A percentile compares a stretch with the other conserved stretches of the same genome.
Evolutionary conservation across 2,797 vertebrate genomes (phyloP).

Genomic region (Liparis tanakae): DNA sequence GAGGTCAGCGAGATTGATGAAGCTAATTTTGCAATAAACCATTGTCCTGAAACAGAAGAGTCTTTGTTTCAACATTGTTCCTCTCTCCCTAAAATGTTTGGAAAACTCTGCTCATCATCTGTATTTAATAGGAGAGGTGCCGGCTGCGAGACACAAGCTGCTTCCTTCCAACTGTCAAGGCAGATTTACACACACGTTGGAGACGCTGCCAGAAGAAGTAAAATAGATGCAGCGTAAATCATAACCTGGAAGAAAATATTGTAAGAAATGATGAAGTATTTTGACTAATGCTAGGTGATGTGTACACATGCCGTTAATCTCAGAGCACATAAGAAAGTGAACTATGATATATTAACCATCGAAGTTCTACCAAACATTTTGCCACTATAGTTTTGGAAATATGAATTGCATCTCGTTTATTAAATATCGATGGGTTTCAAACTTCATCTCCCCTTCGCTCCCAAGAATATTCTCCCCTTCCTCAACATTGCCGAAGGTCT

Average conservation of each 20-base stretch:
- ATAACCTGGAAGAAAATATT: slow-evolving; percentile 44
- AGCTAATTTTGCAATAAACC: slow-evolving; percentile 49
- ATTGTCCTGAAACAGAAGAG: slow-evolving; percentile 50
- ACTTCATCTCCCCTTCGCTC: slow-evolving; percentile 9
- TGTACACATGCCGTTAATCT: slow-evolving; percentile 24
- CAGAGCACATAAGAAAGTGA: not conserved
- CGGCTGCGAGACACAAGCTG: slow-evolving; percentile 58
- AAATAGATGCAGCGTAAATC: slow-evolving; percentile 53
- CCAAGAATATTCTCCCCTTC: slow-evolving; percentile 42
- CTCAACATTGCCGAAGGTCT: slow-evolving; percentile 55
- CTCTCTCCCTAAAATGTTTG: slow-evolving; percentile 27
- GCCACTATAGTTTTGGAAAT: not conserved
- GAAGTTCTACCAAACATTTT: not conserved
- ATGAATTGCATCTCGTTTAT: not conserved
- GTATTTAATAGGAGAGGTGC: slow-evolving; percentile 58
- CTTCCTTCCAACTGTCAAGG: slow-evolving; percentile 65
- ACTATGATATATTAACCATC: not conserved
- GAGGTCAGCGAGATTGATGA: slow-evolving; percentile 48
- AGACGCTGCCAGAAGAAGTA: slow-evolving; percentile 50
- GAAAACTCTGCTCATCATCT: slow-evolving; percentile 64
- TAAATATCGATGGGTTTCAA: not conserved
- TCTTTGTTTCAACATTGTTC: slow-evolving; percentile 39
- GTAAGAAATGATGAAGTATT: slow-evolving; percentile 20
- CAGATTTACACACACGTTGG: slow-evolving; percentile 60
- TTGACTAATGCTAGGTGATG: slow-evolving; percentile 19